A percentile compares a stretch with the other conserved stretches of the same genome.
Evolutionary conservation across 2,888 invertebrate species (phyloP).

Genomic region (Xanthorhoe spadicearia): DNA sequence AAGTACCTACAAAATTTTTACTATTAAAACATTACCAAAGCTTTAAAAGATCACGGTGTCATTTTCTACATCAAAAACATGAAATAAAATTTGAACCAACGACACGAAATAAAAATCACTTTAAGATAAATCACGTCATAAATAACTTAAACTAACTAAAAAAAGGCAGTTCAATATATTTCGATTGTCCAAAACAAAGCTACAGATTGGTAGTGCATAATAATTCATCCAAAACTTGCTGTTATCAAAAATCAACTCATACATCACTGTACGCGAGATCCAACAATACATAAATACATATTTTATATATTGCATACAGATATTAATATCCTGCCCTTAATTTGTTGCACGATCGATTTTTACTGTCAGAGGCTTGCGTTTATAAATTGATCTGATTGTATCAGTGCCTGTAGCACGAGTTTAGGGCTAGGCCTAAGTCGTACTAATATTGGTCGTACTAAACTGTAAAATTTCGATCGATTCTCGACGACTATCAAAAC

Average conservation of each 20-base stretch:
- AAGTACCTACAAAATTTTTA: too few species aligned
- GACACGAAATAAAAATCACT: too few species aligned
- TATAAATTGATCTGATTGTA: constrained; percentile 69
- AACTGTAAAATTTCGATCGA: too few species aligned
- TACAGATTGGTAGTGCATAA: not conserved
- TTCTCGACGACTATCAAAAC: too few species aligned
- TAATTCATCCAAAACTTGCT: constrained; percentile 6
- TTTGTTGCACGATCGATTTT: constrained; percentile 66
- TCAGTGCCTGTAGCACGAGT: constrained; percentile 45
- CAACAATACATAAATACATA: not conserved
- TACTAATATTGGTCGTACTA: too few species aligned
- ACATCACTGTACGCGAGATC: constrained; percentile 15
- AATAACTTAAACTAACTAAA: too few species aligned
- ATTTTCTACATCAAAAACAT: too few species aligned
- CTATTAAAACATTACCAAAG: too few species aligned
- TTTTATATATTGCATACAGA: constrained; percentile 5
- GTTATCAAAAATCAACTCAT: constrained; percentile 48
- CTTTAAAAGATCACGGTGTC: too few species aligned
- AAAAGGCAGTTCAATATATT: not conserved
- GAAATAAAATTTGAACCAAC: too few species aligned
- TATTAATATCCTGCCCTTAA: constrained; percentile 52
- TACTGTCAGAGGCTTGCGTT: constrained; percentile 57
- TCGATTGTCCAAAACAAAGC: not conserved
- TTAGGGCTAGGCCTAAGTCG: not conserved
- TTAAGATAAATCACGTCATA: too few species aligned